Evolutionary conservation across 2,113 vertebrate genomes (phyloP).

Genomic region (Bungarus multicinctus): DNA sequence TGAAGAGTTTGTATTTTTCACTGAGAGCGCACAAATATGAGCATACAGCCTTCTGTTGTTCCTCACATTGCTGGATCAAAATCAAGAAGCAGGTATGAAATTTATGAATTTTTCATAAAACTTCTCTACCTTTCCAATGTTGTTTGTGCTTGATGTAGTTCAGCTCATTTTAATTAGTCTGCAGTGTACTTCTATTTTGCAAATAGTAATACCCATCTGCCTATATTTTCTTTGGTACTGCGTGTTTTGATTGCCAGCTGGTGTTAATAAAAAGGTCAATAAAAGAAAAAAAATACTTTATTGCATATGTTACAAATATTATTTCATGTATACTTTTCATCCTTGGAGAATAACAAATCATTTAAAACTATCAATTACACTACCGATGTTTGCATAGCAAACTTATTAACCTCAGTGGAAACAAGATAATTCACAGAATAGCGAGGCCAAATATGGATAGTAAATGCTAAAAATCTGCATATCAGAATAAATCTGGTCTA

Average conservation of each 20-base stretch:
- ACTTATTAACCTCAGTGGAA: neutral
- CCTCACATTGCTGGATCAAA: neutral
- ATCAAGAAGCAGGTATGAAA: neutral
- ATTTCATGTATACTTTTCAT: constrained; percentile 3
- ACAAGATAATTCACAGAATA: neutral
- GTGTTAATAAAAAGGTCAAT: constrained; percentile 7
- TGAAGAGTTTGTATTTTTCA: neutral
- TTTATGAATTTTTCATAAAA: neutral
- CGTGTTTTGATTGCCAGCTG: constrained; percentile 18
- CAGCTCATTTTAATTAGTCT: constrained; percentile 13
- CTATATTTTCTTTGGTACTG: constrained; percentile 8
- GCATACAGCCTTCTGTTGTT: neutral
- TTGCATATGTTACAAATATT: constrained; percentile 6
- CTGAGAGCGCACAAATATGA: neutral
- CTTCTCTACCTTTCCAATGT: neutral
- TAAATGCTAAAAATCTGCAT: neutral
- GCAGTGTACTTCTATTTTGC: constrained; percentile 14
- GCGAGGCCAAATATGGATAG: neutral
- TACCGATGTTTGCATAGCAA: neutral
- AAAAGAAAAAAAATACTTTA: constrained; percentile 10
- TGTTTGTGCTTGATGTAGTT: constrained; percentile 2
- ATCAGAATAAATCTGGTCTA: neutral
- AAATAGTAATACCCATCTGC: constrained; percentile 10
- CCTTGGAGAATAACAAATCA: neutral
- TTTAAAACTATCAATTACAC: neutral